These are phyloP conservation scores for Epinephelus lanceolatus DNA, from an alignment of 2,113 vertebrate genomes.

Conservation along the genomic window DNA sequence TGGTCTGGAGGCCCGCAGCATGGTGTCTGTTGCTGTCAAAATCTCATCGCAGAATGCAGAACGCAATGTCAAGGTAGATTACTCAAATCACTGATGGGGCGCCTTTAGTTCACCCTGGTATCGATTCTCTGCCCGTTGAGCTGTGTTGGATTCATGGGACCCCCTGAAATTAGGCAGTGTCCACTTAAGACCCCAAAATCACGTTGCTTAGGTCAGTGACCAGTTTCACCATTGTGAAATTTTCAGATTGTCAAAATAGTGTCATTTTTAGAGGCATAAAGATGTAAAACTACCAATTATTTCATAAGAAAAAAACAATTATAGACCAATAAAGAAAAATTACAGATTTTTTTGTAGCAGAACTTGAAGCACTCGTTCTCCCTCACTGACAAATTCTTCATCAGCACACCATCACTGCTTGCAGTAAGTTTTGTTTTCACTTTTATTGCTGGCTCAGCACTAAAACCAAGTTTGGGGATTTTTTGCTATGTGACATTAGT, in stretches of 20 bases:
- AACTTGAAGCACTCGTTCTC: background rate
- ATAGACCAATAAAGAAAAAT: background rate
- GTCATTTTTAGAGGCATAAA: background rate
- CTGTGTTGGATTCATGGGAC: background rate
- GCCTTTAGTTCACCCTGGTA: background rate
- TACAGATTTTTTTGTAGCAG: background rate
- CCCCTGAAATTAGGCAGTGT: too few relatives aligned
- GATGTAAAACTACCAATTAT: background rate
- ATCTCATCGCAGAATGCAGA: conserved; percentile 92
- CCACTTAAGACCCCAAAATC: background rate
- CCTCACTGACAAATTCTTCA: too few relatives aligned
- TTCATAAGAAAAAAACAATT: background rate
- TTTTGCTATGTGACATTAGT: too few relatives aligned
- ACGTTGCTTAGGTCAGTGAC: background rate
- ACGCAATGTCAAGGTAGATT: conserved; percentile 91
- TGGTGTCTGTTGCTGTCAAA: conserved; percentile 95
- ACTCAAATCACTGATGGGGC: background rate
- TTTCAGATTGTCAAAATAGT: background rate
- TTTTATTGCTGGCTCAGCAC: too few relatives aligned
- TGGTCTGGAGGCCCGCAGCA: conserved; percentile 90
- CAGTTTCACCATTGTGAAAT: background rate
- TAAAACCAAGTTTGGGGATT: too few relatives aligned
- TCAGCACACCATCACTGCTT: too few relatives aligned
- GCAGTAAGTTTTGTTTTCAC: too few relatives aligned
- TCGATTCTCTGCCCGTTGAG: background rate